Base-by-base conservation (phyloP, 2,888 invertebrate genomes). In the Plebejus melissa region DNA sequence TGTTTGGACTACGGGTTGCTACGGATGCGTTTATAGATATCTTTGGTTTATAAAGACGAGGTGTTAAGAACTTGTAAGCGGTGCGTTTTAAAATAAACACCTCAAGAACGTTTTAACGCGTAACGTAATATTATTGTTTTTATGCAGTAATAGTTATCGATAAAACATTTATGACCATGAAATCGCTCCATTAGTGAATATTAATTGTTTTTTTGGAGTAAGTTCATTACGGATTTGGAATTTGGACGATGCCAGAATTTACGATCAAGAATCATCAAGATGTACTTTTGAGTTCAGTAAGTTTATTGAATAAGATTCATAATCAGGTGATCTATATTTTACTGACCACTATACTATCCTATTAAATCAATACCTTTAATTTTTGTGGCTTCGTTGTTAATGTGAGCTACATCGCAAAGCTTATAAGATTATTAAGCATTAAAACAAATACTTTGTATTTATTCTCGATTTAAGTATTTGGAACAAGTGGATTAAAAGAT, bases 111-210 rank as follows among this genome's bases (percentile, higher is more conserved):
- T 60, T 28, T 28, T 11, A 60, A 60, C 28, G 11, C 28, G 11
- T 60, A 57, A n/a, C 57, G 6, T 65, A 32, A 32, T 65, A 65
- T 65, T 65, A 65, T 32, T 60, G 60, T 60, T 22, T 60, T 60
- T 28, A 60, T 32, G 13, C 65, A 13, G 65, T 32, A 32, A 65
- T 65, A 32, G 32, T 32, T 32, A 32, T 28, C 32, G 65, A 32
- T 65, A 65, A 65, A 28, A 65, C 28, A 32, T 65, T 65, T 65
- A 65, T 65, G 13, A 65, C 60, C 9, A 22, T 54, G 16, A 54
- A 16, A 54, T 54, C 16, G 16, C 54, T 54, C 13, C 16, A 16
- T 54, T 16, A 54, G 13, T 50, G 9, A 13, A 0, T 13, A 13
- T 11, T 50, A 11, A 50, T 16, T 54, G 1, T 54, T 54, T 54